Evolutionary conservation across 2,888 invertebrate species (phyloP).

Genomic region (Horisme vitalbata): DNA sequence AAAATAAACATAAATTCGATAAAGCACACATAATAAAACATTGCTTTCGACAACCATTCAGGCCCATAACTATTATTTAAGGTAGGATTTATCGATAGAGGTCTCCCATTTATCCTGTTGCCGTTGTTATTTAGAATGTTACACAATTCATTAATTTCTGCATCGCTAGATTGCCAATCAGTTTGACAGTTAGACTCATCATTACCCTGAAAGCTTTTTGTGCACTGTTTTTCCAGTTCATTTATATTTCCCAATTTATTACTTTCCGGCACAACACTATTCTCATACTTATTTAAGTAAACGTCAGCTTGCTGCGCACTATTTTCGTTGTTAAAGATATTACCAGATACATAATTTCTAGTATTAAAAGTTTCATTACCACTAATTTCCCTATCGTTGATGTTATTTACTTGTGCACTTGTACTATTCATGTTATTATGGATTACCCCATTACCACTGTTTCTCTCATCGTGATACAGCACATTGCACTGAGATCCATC

Average conservation of each 20-base stretch:
- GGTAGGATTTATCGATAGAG: not conserved
- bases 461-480: not conserved
- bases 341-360: not conserved
- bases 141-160: not conserved
- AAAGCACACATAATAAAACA: too few species aligned
- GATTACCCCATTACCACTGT: not conserved
- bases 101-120: not conserved
- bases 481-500: slow-evolving; percentile 13
- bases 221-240: not conserved
- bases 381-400: not conserved
- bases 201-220: not conserved
- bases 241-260: not conserved
- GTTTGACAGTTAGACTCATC: not conserved
- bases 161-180: slow-evolving; percentile 4
- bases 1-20: slow-evolving; percentile 2
- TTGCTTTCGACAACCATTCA: not conserved
- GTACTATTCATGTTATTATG: not conserved
- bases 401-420: not conserved
- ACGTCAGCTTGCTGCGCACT: not conserved
- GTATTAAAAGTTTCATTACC: not conserved
- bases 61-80: not conserved
- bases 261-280: not conserved
- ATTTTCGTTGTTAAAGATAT: too few species aligned
- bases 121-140: not conserved
- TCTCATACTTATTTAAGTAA: not conserved